Evolutionary conservation across 2,797 vertebrate genomes (phyloP).

Genomic region (Vipera latastei): DNA sequence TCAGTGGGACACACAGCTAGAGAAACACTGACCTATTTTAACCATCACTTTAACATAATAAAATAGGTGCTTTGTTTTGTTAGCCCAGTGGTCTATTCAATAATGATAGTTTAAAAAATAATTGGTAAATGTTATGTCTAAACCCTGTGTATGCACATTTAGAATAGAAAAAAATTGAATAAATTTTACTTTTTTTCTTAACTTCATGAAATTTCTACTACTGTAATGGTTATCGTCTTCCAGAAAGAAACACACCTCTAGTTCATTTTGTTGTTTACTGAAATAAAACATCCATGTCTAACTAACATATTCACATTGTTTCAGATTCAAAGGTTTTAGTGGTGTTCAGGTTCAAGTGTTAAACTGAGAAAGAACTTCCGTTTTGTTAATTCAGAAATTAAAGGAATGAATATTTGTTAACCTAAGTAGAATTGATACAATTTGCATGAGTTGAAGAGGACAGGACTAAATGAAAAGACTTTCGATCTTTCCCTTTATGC

Average conservation of each 20-base stretch:
- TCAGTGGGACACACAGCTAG: not conserved
- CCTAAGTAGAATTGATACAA: not conserved
- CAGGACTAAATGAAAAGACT: not conserved
- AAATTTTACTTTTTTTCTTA: not conserved
- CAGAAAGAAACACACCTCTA: not conserved
- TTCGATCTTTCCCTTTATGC: not conserved
- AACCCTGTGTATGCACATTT: not conserved
- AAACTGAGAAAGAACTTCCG: slow-evolving; percentile 6
- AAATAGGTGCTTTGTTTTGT: not conserved
- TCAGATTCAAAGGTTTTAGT: not conserved
- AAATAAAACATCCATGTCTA: not conserved
- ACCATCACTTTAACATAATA: not conserved
- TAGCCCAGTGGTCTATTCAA: not conserved
- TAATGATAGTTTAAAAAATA: not conserved
- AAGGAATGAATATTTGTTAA: not conserved
- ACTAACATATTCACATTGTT: slow-evolving; percentile 1
- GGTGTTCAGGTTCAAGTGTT: not conserved
- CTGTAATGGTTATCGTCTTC: not conserved
- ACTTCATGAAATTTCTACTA: not conserved
- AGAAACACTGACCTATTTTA: not conserved
- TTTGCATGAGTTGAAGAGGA: not conserved
- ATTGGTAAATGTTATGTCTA: not conserved
- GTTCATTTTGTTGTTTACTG: not conserved
- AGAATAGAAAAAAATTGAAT: not conserved
- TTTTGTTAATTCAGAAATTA: slow-evolving; percentile 13